A percentile compares a stretch with the other conserved stretches of the same genome.
Conservation (phyloP, 2,797 vertebrate genomes). For the Catamblyrhynchus diadema region DNA sequence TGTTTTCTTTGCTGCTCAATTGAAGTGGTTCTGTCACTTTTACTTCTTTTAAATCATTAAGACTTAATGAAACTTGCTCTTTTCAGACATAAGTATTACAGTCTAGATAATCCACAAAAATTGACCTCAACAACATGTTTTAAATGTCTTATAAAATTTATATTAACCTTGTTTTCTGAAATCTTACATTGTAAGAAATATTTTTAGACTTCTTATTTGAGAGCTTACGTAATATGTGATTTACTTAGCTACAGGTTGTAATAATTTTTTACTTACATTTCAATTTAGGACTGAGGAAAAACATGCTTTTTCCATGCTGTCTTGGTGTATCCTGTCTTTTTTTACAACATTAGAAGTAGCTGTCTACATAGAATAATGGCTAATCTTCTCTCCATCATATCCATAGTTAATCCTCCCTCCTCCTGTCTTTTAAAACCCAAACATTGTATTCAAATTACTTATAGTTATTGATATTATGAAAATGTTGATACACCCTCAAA, state of each 20-base stretch:
- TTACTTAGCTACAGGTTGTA: constrained; percentile 12
- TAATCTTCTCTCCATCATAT: constrained; percentile 59
- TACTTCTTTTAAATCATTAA: not conserved
- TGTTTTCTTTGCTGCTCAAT: not conserved
- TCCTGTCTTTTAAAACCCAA: constrained; percentile 50
- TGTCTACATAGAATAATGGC: constrained; percentile 55
- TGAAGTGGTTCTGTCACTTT: not conserved
- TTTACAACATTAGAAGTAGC: constrained; percentile 25
- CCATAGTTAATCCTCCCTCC: constrained; percentile 37
- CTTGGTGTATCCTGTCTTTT: constrained; percentile 12
- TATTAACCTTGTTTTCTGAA: not conserved
- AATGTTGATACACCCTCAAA: not conserved
- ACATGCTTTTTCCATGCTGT: not conserved
- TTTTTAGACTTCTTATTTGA: not conserved
- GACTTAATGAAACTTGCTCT: not conserved
- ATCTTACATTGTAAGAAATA: not conserved
- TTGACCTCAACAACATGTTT: not conserved
- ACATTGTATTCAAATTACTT: constrained; percentile 42
- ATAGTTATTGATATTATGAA: constrained; percentile 27
- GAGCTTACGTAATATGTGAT: not conserved
- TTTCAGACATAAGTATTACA: not conserved
- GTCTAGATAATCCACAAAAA: not conserved
- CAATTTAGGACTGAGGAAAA: not conserved
- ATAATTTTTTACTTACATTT: constrained; percentile 47
- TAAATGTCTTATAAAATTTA: not conserved